Evolutionary conservation across 2,113 vertebrate genomes (phyloP).

Genomic region (Archilochus colubris): DNA sequence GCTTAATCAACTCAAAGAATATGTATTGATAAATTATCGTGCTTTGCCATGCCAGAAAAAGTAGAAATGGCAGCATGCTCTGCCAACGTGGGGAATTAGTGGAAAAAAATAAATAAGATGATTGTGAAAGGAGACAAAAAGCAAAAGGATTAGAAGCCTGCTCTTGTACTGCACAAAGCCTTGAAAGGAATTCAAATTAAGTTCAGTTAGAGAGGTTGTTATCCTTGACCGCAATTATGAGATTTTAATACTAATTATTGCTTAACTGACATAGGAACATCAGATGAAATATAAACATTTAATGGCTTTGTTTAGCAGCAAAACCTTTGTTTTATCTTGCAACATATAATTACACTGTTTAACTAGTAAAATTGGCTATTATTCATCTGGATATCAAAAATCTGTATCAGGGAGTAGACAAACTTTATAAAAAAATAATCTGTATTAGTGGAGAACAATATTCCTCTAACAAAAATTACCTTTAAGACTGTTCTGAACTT

Average conservation of each 20-base stretch:
- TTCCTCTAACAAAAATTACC: constrained; percentile 77
- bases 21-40: constrained; percentile 65
- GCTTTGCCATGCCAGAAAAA: constrained; percentile 54
- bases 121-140: constrained; percentile 53
- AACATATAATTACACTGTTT: background rate
- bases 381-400: background rate
- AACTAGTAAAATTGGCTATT: background rate
- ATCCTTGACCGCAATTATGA: constrained; percentile 16
- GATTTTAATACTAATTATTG: constrained; percentile 43
- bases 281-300: constrained; percentile 32
- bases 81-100: constrained; percentile 40
- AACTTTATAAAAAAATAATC: background rate
- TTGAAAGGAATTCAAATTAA: constrained; percentile 30
- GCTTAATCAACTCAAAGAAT: constrained; percentile 75
- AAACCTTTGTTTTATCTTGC: constrained; percentile 20
- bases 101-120: constrained; percentile 72
- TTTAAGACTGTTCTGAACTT: constrained; percentile 93
- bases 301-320: background rate
- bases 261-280: constrained; percentile 40
- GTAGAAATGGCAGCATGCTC: constrained; percentile 18
- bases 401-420: background rate
- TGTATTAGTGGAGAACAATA: constrained; percentile 1
- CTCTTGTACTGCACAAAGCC: background rate
- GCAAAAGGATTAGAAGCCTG: constrained; percentile 34
- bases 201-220: constrained; percentile 29